Percentiles rank a stretch among this genome's conserved stretches.
phyloP scores from a whole-genome alignment of 2,888 invertebrate genomes.

The Lysandra coridon region DNA sequence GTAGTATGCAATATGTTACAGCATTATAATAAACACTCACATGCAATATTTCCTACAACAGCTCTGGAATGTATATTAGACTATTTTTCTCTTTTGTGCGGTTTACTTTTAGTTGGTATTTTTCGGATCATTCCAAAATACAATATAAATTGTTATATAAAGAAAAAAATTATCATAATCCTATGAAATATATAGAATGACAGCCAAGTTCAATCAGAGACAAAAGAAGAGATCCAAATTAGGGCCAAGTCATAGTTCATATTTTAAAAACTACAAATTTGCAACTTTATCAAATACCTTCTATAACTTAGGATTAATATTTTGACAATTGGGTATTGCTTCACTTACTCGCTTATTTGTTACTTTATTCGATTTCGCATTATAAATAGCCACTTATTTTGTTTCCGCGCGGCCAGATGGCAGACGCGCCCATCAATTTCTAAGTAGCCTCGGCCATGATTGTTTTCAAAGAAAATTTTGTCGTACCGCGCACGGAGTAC shows the following conservation, averaged over 20 bases:
- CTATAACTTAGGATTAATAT: background rate
- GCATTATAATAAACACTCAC: background rate
- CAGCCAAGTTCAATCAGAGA: too few relatives aligned
- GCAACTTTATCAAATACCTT: too few relatives aligned
- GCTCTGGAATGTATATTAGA: background rate
- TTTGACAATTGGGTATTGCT: background rate
- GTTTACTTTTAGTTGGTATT: background rate
- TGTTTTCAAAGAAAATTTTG: conserved; percentile 1
- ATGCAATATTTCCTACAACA: background rate
- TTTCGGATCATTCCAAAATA: background rate
- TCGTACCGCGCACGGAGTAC: background rate
- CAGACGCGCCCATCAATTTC: background rate
- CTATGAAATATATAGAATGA: too few relatives aligned
- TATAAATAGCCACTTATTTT: conserved; percentile 17
- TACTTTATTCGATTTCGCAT: background rate
- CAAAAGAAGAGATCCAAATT: too few relatives aligned
- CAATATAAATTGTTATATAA: too few relatives aligned
- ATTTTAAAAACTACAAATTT: too few relatives aligned
- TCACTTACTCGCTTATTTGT: background rate
- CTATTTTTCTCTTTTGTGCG: background rate
- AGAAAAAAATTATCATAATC: too few relatives aligned
- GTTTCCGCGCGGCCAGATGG: background rate
- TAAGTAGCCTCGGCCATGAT: background rate
- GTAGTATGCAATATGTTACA: conserved; percentile 1
- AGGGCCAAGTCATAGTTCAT: too few relatives aligned